phyloP scores from a whole-genome alignment of 2,113 vertebrate species.

The Nicator chloris region DNA sequence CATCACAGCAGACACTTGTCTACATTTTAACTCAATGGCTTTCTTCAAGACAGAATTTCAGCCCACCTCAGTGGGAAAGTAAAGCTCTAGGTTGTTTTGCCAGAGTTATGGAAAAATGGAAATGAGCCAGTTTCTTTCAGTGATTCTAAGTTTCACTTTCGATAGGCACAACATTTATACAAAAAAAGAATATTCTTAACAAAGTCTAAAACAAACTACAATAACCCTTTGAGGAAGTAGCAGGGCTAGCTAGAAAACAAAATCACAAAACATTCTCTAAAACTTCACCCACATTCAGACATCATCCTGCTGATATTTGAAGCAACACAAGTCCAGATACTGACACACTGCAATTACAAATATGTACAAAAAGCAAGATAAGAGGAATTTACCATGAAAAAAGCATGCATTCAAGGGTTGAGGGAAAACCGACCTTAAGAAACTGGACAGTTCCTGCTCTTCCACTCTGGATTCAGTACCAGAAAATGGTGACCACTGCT shows the following conservation, averaged over 20 bases:
- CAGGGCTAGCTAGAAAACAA: not conserved
- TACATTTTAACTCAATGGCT: not conserved
- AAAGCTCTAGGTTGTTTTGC: not conserved
- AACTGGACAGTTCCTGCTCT: not conserved
- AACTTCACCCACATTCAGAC: not conserved
- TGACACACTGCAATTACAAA: not conserved
- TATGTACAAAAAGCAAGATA: not conserved
- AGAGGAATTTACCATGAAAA: not conserved
- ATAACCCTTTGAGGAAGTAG: not conserved
- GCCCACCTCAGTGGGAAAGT: not conserved
- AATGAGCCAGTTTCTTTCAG: not conserved
- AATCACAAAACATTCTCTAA: not conserved
- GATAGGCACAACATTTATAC: not conserved
- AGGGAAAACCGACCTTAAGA: constrained; percentile 26
- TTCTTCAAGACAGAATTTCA: not conserved
- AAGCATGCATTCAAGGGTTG: not conserved
- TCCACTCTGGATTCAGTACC: not conserved
- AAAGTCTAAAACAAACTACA: not conserved
- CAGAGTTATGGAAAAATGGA: not conserved
- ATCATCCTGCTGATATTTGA: not conserved
- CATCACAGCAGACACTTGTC: not conserved
- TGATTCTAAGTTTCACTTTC: not conserved
- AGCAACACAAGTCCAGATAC: not conserved
- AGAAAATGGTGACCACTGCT: not conserved
- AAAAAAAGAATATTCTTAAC: not conserved